Evolutionary conservation across 2,888 invertebrate species (phyloP).

Genomic region (Metopia argyrocephala): DNA sequence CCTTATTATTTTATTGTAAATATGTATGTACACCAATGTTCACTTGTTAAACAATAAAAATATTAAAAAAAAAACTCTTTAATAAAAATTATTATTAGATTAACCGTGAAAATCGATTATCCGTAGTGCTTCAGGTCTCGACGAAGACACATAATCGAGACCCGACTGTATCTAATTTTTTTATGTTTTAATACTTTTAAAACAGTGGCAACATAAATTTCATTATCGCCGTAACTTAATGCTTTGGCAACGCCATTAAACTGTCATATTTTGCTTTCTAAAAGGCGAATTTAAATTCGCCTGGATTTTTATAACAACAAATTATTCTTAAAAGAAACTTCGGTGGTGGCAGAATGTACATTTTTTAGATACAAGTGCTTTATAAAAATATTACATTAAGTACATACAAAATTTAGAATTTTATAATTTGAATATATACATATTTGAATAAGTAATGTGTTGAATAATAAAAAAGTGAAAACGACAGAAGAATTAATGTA

Average conservation of each 20-base stretch:
- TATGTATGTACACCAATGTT: too few relatives aligned
- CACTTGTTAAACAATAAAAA: too few relatives aligned
- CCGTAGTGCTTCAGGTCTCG: too few relatives aligned
- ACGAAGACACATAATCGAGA: too few relatives aligned
- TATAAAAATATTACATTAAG: conserved; percentile 14
- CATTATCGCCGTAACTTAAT: neutral
- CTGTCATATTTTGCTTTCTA: conserved; percentile 46
- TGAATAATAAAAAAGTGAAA: neutral
- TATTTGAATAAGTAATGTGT: neutral
- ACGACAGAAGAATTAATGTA: neutral
- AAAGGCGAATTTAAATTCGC: too few relatives aligned
- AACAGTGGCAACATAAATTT: too few relatives aligned
- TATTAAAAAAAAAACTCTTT: too few relatives aligned
- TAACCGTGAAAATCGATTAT: too few relatives aligned
- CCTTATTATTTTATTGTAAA: too few relatives aligned
- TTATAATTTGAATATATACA: neutral
- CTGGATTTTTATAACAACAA: conserved; percentile 52
- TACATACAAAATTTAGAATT: neutral
- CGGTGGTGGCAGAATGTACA: conserved; percentile 24
- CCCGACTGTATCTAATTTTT: too few relatives aligned
- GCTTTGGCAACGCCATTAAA: neutral
- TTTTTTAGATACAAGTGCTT: conserved; percentile 1
- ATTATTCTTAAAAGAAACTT: conserved; percentile 39
- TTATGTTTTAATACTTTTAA: too few relatives aligned
- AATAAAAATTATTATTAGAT: too few relatives aligned